Base-by-base conservation (phyloP, 2,797 vertebrate genomes). In the Hippoglossus hippoglossus region DNA sequence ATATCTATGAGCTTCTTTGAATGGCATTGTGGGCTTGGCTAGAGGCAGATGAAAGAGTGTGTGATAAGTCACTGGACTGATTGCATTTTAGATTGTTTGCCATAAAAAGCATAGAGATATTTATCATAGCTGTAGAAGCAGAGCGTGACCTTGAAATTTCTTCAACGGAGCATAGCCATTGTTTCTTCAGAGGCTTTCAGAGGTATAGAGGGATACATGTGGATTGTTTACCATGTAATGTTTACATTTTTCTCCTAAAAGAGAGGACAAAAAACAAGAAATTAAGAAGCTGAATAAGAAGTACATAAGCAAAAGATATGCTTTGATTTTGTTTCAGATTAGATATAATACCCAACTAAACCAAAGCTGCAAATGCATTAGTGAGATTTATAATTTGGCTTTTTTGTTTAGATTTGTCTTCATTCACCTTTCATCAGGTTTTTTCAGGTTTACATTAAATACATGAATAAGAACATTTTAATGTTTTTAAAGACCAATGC, bases 1-100 rank as follows among this genome's bases (percentile, higher is more conserved):
- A 22, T 75, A 76, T 87, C 82, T 72, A 83, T 78, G 64, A 77
- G 77, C 50, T 49, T 73, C 61, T 57, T 63, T 80, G 64, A 83
- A 82, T 75, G 80, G 53, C 55, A 25, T 41, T 11, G 52, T 13
- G 18, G 62, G 75, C 41, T 56, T 72, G 22, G 67, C 74, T 73
- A 36, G 68, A 77, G 59, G 59, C 10, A 77, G 44, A 46, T 46
- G 18, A 19, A 19, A 19, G 44, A 46, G 18, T 19, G 44, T 66
- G 78, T 85, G 67, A 86, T 18, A 47, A 47, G 16, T 49, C 47
- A 5, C 4, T 49, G 47, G 47, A 21, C 47, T 49, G 47, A 49
- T 5, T 25, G 3, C 26, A 22, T 52, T 52, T 52, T 22, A 24
- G 50, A 52, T 24, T 49, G 19, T 49, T n/a, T 21, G 47, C 47